Conservation (phyloP, 1,140 invertebrate species). For the Drosophila kurseongensis region DNA sequence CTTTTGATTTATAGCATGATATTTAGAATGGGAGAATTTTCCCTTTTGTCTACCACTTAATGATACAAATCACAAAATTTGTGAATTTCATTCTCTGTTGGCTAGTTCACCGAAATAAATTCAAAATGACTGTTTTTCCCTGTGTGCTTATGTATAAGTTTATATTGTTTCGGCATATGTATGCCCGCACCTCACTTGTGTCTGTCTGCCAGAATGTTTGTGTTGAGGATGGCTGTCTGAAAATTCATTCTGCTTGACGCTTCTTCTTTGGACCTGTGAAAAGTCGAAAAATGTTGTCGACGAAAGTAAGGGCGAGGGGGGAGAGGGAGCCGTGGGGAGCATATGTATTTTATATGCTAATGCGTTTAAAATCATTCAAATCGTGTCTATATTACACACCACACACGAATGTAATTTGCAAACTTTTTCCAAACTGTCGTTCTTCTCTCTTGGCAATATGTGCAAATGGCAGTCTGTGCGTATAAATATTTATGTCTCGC, state of each 20-base stretch:
- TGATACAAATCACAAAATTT: too few relatives aligned
- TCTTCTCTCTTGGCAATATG: conserved; percentile 17
- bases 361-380: conserved; percentile 74
- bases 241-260: conserved; percentile 40
- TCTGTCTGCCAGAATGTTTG: conserved; percentile 38
- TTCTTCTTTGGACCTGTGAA: conserved; percentile 9
- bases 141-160: neutral
- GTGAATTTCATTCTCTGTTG: too few relatives aligned
- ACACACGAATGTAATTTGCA: conserved; percentile 8
- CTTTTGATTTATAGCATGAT: too few relatives aligned
- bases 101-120: neutral
- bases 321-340: conserved; percentile 3
- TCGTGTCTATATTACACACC: conserved; percentile 26
- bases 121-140: neutral
- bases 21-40: too few relatives aligned
- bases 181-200: neutral
- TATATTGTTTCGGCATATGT: conserved; percentile 1
- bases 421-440: conserved; percentile 23
- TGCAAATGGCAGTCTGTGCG: conserved; percentile 48
- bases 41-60: too few relatives aligned
- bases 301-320: neutral
- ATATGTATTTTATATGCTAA: conserved; percentile 63
- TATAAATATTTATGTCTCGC: conserved; percentile 67
- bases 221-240: conserved; percentile 42
- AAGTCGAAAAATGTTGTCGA: conserved; percentile 21